Evolutionary conservation across 2,113 vertebrate genomes (phyloP).

Genomic region (Dolichallabes microphthalmus): DNA sequence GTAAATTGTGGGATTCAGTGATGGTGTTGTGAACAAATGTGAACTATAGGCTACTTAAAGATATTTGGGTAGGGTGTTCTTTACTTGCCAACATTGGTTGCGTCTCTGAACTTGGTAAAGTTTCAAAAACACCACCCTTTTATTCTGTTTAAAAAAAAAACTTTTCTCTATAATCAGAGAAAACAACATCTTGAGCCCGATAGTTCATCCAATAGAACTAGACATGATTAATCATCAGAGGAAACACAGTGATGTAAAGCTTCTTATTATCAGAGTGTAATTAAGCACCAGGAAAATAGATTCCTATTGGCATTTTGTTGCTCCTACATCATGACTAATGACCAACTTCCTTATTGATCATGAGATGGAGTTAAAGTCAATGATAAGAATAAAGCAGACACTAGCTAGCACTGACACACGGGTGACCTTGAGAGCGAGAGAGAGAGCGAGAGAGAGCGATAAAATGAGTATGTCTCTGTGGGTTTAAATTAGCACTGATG

Average conservation of each 20-base stretch:
- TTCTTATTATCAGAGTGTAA: constrained; percentile 33
- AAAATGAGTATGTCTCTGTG: not conserved
- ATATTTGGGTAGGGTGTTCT: not conserved
- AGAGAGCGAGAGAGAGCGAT: not conserved
- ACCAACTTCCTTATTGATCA: constrained; percentile 40
- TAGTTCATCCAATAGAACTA: not conserved
- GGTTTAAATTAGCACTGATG: not conserved
- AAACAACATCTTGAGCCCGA: not conserved
- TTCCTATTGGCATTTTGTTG: constrained; percentile 39
- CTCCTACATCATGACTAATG: constrained; percentile 38
- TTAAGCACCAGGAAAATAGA: constrained; percentile 27
- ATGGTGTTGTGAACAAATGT: no score
- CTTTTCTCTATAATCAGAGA: not conserved
- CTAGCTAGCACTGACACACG: constrained; percentile 15
- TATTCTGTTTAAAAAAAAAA: not conserved
- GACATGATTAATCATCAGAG: constrained; percentile 24
- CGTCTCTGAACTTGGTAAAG: not conserved
- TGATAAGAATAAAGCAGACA: constrained; percentile 27
- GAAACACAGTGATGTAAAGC: constrained; percentile 37
- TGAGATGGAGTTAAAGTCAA: constrained; percentile 30
- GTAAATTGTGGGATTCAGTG: no score
- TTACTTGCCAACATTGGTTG: not conserved
- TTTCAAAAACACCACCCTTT: not conserved
- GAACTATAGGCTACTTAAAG: no score
- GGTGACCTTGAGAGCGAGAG: constrained; percentile 5